Evolutionary conservation across 92 coral and sea anemone genomes (phyloP), one percentile per base, ranked within the genome.

Genomic region (Epizoanthus illoricatus): DNA sequence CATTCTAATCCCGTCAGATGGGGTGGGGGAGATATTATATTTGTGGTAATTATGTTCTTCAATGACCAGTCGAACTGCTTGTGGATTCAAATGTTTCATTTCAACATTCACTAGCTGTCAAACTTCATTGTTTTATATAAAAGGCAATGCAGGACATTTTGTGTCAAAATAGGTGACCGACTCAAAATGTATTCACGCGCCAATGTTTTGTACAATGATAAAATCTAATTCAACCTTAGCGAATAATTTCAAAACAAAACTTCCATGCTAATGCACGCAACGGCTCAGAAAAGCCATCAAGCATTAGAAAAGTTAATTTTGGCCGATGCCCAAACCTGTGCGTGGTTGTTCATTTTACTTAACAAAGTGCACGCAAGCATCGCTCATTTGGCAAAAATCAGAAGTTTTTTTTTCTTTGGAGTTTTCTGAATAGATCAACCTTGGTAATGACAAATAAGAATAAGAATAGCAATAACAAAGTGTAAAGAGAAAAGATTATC

Each of bases 1-100:
- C 87, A 91, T 91, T 93, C 80, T 91, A 83, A 88, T 69, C 60
- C 68, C 82, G 86, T 69, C 87, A 81, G 87, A 88, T 86, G 75
- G 88, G 94, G 94, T 86, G 84, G 94, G 94, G 91, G 82, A 85
- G 85, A 87, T 91, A 80, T 87, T 83, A 88, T 86, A 89, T 88
- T 72, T 76, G 80, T 86, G 97, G 85, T 88, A 87, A 89, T 93
- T 81, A 88, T 81, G 73, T 84, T 63, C 90, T 84, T 91, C 85
- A 86, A 78, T 71, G 92, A 83, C 79, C 61, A 81, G 80, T 74
- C 74, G 60, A 75, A 80, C 85, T 81, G 85, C 81, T 79, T 75
- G 84, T 88, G 75, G 71, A 78, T 42, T 41, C 71, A 78, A 78
- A 62, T 78, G 69, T 78, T 78, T 78, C 82, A 78, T 62, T 78